These are phyloP conservation scores for Agriopis aurantiaria DNA, from an alignment of 2,888 invertebrate species.

Conservation along the genomic window DNA sequence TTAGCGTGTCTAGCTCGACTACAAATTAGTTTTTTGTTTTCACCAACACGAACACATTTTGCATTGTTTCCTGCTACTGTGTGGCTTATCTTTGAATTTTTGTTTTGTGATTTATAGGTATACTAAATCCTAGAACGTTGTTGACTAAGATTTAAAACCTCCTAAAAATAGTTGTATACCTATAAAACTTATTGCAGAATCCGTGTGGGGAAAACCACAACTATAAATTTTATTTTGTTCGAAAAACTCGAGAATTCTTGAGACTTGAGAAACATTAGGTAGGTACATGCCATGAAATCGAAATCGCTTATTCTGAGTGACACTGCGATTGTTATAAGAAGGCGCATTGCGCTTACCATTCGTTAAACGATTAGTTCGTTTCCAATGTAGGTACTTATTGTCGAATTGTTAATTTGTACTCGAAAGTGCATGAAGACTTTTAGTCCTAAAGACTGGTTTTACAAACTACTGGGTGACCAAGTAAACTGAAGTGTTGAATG, in stretches of 20 bases:
- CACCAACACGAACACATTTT: conserved; percentile 28
- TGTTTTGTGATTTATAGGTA: conserved; percentile 28
- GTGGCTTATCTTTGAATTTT: conserved; percentile 23
- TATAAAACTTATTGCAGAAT: background rate
- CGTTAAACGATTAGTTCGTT: no score
- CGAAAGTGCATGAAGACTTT: conserved; percentile 13
- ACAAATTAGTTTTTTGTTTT: conserved; percentile 39
- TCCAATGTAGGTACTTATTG: no score
- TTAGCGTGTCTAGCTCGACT: conserved; percentile 28
- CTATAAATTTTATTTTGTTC: no score
- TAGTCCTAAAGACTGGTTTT: conserved; percentile 19
- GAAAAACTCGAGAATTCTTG: no score
- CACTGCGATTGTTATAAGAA: no score
- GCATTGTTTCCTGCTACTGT: conserved; percentile 34
- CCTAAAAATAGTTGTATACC: background rate
- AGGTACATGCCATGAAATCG: no score
- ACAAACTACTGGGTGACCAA: conserved; percentile 3
- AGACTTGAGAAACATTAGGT: no score
- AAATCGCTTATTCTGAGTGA: no score
- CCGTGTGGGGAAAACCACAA: no score
- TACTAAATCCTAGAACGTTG: conserved; percentile 9
- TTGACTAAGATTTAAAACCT: conserved; percentile 2
- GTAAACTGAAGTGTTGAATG: background rate
- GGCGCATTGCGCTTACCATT: no score
- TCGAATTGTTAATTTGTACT: conserved; percentile 14